Base-by-base conservation (phyloP, 2,888 invertebrate genomes). In the Drosophila paracracens region DNA sequence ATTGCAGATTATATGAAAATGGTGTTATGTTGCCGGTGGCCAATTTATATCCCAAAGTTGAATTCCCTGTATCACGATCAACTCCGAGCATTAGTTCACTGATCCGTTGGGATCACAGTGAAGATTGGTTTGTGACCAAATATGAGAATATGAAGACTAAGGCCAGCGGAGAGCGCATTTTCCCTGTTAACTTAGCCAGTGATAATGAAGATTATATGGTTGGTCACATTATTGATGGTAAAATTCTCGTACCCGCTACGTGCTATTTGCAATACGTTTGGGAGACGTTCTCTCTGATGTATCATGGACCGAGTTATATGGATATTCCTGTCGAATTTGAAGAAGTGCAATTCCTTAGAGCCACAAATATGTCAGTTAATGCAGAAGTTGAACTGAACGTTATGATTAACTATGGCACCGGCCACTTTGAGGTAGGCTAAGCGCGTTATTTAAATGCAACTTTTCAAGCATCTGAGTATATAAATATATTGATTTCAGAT, bases 21-120 rank as follows among this genome's bases (percentile, higher is more conserved):
- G 99, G 99, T 2, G 90, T 96, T 62, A 95, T 96, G 86, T 95
- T 97, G 1, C 95, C 96, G 72, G 92, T 98, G 6, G 94, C 96
- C 1, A 95, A 95, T 65, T 94, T 99, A 48, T 98, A 97, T 92
- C 96, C 97, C 0, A 92, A 94, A 33, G 94, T 97, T 0, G 90
- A 95, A 50, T 97, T 95, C 92, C 99, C 99, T 0, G 98, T 99
- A 1, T 96, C 97, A 0, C 94, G 96, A 36, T 96, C 97, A 2
- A 99, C 99, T 0, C 96, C 97, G 0, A 97, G 97, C 95, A 94
- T 98, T 52, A 95, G 97, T 0, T 96, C 97, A 5, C 93, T 96
- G 3, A 95, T 99, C n/a, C 95, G 95, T 76, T 99, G 98, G 98
- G 97, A 98, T 81, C 98, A 99, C 88, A 94, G 95, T 25, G 95